Percentiles rank a stretch among this genome's conserved stretches.
These are phyloP conservation scores for Cherax quadricarinatus DNA, from an alignment of 1,140 invertebrate species.

Conservation along the genomic window DNA sequence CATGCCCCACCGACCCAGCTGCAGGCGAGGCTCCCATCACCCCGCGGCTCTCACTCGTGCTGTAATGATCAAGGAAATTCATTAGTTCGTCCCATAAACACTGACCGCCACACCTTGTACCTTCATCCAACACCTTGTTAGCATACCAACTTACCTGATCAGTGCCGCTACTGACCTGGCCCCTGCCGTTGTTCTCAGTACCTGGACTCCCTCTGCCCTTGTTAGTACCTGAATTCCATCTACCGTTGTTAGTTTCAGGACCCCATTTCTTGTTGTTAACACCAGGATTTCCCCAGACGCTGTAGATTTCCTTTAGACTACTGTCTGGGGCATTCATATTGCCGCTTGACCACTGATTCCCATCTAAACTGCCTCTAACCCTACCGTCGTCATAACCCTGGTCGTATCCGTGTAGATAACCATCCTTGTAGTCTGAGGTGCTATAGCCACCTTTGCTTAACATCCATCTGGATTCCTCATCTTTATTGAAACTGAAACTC, in stretches of 20 bases:
- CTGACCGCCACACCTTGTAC: constrained; percentile 18
- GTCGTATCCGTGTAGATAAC: constrained; percentile 8
- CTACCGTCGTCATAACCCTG: not conserved
- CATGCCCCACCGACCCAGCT: constrained; percentile 15
- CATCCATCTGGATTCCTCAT: not conserved
- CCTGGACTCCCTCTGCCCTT: no score
- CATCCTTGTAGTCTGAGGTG: not conserved
- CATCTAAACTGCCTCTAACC: not conserved
- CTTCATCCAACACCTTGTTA: not conserved
- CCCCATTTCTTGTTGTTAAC: no score
- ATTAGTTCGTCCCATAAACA: constrained; percentile 45
- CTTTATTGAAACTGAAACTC: not conserved
- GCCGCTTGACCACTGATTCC: not conserved
- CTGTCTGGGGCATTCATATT: no score
- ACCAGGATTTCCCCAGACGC: no score
- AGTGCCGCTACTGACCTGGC: not conserved
- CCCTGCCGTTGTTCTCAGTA: not conserved
- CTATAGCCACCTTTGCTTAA: not conserved
- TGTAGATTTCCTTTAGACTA: no score
- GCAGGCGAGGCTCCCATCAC: constrained; percentile 6
- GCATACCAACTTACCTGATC: not conserved
- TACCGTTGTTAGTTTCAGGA: no score
- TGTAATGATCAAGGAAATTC: constrained; percentile 48
- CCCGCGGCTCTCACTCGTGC: constrained; percentile 23
- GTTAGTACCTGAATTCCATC: not conserved